These are phyloP conservation scores for Sebastes jordani DNA, from an alignment of 2,797 vertebrate genomes.

Conservation along the genomic window DNA sequence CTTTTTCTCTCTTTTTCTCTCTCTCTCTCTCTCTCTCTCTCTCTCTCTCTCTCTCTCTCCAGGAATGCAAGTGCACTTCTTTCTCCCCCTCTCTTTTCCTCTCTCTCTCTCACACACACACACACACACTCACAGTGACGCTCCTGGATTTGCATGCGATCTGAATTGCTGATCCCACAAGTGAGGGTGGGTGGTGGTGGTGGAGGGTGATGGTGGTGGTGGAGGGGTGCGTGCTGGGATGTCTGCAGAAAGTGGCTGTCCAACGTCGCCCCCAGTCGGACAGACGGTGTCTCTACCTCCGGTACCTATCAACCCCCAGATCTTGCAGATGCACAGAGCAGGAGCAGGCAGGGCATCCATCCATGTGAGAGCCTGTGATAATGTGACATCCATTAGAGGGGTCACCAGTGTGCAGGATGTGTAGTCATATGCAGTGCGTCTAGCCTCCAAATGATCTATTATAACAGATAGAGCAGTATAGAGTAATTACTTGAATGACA, in stretches of 20 bases:
- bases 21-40: not conserved
- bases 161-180: slow-evolving; percentile 89
- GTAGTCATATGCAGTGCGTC: not conserved
- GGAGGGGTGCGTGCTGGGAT: slow-evolving; percentile 23
- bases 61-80: not conserved
- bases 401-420: not conserved
- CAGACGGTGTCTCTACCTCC: slow-evolving; percentile 58
- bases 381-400: not conserved
- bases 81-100: slow-evolving; percentile 16
- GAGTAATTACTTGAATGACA: not conserved
- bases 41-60: not conserved
- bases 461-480: not conserved
- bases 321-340: not conserved
- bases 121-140: slow-evolving; percentile 66
- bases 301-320: not conserved
- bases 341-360: not conserved
- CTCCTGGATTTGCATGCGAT: slow-evolving; percentile 85
- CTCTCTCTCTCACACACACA: slow-evolving; percentile 14
- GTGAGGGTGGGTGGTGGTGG: slow-evolving; percentile 45
- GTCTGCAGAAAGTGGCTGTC: slow-evolving; percentile 64
- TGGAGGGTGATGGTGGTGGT: too few relatives aligned
- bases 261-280: slow-evolving; percentile 88
- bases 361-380: not conserved
- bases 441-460: not conserved
- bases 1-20: fast-evolving